Base-by-base conservation (phyloP, 2,888 invertebrate species). In the Chrysolina oricalcia region DNA sequence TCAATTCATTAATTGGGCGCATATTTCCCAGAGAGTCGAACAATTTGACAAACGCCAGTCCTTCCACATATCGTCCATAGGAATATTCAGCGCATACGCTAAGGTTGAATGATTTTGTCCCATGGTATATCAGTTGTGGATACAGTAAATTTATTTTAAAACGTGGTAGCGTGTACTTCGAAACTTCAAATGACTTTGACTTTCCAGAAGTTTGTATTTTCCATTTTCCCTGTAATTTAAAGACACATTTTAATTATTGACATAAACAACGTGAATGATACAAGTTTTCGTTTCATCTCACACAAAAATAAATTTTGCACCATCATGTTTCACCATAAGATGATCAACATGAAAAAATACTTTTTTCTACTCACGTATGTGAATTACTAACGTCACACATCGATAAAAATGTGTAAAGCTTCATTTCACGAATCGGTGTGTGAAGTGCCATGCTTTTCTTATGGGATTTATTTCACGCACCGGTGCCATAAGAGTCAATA, bases 51-150 rank as follows among this genome's bases (percentile, higher is more conserved):
- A 89, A 84, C 80, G 90, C 84, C 74, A 88, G 83, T 15, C 93
- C 93, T 73, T 90, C 89, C 0, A 93, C 92, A 1, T 91, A 90
- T 82, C 91, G 91, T 1, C 93, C 93, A 82, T 92, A 92, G 2
- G 92, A 91, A 84, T 93, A 93, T 81, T 89, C 91, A 0, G 91
- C 91, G 81, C 91, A 92, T 17, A 92, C 89, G 71, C 88, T 89
- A 85, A 91, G 90, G 11, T 88, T 88, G 0, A 91, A 86, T 19
- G 84, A 85, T 35, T 88, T 85, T 17, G 89, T 88, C 66, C 89
- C 88, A 2, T 88, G 88, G 70, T 91, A 89, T 62, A 91, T 89
- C 63, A 87, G 90, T 68, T 89, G 87, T 0, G 92, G 92, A 21
- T 91, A 87, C 10, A 86, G 87, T 1, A 93, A 88, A 1, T 88